Evolutionary conservation across 2,888 invertebrate species (phyloP), one percentile per base, ranked within the genome.

Genomic region (Julus scanicus): DNA sequence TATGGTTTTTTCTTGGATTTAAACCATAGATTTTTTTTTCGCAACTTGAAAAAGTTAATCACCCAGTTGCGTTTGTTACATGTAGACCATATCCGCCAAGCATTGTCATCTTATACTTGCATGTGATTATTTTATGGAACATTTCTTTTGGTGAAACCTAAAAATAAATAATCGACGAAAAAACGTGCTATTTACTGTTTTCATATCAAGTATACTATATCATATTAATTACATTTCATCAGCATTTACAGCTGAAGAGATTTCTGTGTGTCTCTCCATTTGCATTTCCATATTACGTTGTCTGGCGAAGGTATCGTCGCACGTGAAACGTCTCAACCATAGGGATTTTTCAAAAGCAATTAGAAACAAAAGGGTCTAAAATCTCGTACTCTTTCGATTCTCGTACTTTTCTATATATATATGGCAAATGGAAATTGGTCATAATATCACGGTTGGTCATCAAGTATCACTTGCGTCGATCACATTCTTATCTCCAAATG

Each of bases 361-460:
- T 71, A 29, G 71, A 71, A 29, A 29, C 71, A 71, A 29, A 29
- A 71, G 20, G 29, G 29, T n/a, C 29, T 11, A 71, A 71, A 11
- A 71, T 20, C 71, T 29, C 71, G n/a, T 71, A 71, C 71, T 71
- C 29, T 71, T 71, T 71, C 29, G 29, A 29, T 9, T 71, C 29
- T 71, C 71, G 6, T 11, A 13, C 49, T 49, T 29, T 71, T 71
- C 29, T 29, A 29, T 29, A 6, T 29, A 29, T 29, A 6, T 71
- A 71, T 71, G 71, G 71, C 71, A 71, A 63, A 9, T 71, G 71
- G 29, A 71, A 71, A 71, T 71, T 1, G 71, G 71, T 71, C 29
- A 29, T 71, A 71, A 71, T 71, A 71, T 71, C 71, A 71, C 71
- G 71, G 71, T 71, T 71, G 71, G 71, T 71, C 71, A 11, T 71